Evolutionary conservation across 1,140 invertebrate genomes (phyloP).

Genomic region (Euura lappo): DNA sequence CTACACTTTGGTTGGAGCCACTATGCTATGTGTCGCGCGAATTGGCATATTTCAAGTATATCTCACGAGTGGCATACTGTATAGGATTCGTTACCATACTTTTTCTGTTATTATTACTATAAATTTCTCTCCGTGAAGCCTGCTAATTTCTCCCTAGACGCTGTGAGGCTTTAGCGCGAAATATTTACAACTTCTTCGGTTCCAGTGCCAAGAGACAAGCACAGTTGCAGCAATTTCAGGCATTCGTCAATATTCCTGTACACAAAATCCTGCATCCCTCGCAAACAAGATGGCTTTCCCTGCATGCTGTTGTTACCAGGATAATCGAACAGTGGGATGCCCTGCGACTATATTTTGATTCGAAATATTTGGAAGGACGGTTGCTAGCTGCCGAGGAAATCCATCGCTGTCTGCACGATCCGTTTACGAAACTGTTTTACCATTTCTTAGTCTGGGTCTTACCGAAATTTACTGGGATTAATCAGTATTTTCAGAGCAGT

Average conservation of each 20-base stretch:
- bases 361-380: conserved; percentile 18
- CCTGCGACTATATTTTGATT: conserved; percentile 20
- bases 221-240: conserved; percentile 31
- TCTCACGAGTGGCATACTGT: no score
- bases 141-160: conserved; percentile 43
- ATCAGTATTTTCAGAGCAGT: conserved; percentile 16
- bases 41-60: no score
- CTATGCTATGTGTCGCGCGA: no score
- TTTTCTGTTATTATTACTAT: no score
- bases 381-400: conserved; percentile 25
- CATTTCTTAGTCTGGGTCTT: conserved; percentile 23
- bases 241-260: conserved; percentile 21
- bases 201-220: conserved; percentile 41
- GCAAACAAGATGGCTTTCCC: conserved; percentile 30
- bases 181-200: conserved; percentile 44
- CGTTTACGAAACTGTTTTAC: conserved; percentile 26
- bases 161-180: conserved; percentile 41
- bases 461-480: conserved; percentile 18
- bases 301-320: conserved; percentile 21
- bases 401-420: conserved; percentile 20
- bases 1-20: no score
- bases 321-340: conserved; percentile 30
- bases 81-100: no score
- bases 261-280: conserved; percentile 28
- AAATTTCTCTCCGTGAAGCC: no score